These are phyloP conservation scores for Macroglossus sobrinus DNA, from an alignment of 2,113 vertebrate genomes.

Conservation along the genomic window DNA sequence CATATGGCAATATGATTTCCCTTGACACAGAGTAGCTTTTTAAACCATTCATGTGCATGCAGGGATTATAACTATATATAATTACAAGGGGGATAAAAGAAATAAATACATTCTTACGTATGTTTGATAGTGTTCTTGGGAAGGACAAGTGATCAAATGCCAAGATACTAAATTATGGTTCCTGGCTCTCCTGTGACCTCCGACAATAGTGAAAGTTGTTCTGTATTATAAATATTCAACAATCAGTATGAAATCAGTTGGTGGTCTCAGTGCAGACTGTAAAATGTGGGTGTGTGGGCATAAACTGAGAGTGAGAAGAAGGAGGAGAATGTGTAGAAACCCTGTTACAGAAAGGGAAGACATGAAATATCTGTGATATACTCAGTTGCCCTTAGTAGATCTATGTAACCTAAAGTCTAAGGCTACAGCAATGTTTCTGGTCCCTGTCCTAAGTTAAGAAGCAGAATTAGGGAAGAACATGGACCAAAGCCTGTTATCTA, in stretches of 20 bases:
- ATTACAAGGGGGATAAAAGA: conserved; percentile 50
- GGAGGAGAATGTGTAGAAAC: no score
- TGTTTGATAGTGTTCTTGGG: not conserved
- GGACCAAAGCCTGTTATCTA: not conserved
- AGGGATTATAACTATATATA: conserved; percentile 28
- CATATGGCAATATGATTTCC: conserved; percentile 58
- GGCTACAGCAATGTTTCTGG: not conserved
- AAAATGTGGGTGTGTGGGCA: not conserved
- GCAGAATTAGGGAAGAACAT: not conserved
- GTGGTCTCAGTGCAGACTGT: not conserved
- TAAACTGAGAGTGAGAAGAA: not conserved
- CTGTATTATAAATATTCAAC: not conserved
- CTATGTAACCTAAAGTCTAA: not conserved
- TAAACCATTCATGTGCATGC: conserved; percentile 55
- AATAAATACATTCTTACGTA: conserved; percentile 11
- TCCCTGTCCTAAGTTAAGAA: not conserved
- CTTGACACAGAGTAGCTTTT: conserved; percentile 50
- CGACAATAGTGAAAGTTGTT: not conserved
- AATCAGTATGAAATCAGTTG: not conserved
- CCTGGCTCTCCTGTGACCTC: not conserved
- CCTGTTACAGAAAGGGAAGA: not conserved
- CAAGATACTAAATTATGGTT: not conserved
- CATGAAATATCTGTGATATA: not conserved
- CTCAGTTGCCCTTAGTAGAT: not conserved
- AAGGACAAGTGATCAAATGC: not conserved